Conservation (phyloP, 2,113 vertebrate species). For the Syngnathus floridae region DNA sequence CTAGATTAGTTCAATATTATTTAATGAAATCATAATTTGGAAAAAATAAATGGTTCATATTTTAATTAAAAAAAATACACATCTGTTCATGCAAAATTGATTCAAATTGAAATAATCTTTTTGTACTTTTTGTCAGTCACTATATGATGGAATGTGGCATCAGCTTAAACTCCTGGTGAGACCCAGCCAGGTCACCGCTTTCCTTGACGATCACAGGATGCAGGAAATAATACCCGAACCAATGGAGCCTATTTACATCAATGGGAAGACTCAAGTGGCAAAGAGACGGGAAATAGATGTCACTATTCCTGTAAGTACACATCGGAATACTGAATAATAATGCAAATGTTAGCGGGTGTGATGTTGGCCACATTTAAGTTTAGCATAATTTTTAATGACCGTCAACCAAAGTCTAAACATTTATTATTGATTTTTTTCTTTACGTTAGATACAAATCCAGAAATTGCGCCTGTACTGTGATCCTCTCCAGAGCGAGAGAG, state of each 20-base stretch:
- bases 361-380: too few species aligned
- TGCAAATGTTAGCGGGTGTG: neutral
- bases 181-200: conserved; percentile 48
- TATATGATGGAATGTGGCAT: conserved; percentile 69
- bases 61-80: too few species aligned
- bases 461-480: conserved; percentile 78
- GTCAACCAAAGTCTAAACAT: neutral
- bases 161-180: conserved; percentile 72
- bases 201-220: conserved; percentile 63
- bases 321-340: neutral
- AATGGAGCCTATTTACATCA: conserved; percentile 70
- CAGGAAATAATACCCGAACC: conserved; percentile 48
- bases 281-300: conserved; percentile 56
- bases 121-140: conserved; percentile 25
- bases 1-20: too few species aligned
- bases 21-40: too few species aligned
- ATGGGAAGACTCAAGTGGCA: conserved; percentile 71
- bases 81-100: neutral
- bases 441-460: conserved; percentile 68
- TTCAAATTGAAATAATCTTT: neutral
- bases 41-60: too few species aligned
- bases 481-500: conserved; percentile 74
- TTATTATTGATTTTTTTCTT: neutral
- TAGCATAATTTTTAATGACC: neutral
- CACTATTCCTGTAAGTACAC: conserved; percentile 63